Conservation (phyloP, 2,888 invertebrate genomes). For the Troilus luridus region DNA sequence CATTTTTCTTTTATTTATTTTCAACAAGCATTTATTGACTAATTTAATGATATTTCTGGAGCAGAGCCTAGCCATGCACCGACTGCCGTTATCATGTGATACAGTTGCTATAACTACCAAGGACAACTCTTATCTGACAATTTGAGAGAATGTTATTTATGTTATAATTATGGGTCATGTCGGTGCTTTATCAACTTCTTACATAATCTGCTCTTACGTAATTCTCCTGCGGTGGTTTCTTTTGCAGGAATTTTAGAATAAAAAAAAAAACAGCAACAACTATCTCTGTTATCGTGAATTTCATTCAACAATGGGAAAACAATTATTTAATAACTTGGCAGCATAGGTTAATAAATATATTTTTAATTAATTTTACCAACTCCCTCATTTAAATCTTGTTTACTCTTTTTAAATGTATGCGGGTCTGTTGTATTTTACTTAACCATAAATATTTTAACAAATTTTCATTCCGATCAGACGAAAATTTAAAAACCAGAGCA, state of each 20-base stretch:
- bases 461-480: too few species aligned
- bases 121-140: neutral
- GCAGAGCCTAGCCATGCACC: neutral
- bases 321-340: too few species aligned
- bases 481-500: too few species aligned
- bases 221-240: neutral
- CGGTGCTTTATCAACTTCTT: neutral
- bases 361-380: too few species aligned
- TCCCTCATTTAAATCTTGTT: too few species aligned
- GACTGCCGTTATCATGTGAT: neutral
- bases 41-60: neutral
- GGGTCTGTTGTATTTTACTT: too few species aligned
- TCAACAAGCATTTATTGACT: neutral
- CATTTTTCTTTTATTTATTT: too few species aligned
- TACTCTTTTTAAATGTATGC: too few species aligned
- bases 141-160: slow-evolving; percentile 2
- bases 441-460: too few species aligned
- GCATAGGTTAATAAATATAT: too few species aligned
- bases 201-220: neutral
- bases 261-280: neutral
- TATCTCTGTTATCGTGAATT: neutral
- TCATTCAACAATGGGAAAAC: too few species aligned
- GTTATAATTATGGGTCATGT: slow-evolving; percentile 25
- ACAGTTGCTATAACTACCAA: neutral
- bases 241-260: neutral